Conservation (phyloP, 2,888 invertebrate species). For the Apotomis turbidana region DNA sequence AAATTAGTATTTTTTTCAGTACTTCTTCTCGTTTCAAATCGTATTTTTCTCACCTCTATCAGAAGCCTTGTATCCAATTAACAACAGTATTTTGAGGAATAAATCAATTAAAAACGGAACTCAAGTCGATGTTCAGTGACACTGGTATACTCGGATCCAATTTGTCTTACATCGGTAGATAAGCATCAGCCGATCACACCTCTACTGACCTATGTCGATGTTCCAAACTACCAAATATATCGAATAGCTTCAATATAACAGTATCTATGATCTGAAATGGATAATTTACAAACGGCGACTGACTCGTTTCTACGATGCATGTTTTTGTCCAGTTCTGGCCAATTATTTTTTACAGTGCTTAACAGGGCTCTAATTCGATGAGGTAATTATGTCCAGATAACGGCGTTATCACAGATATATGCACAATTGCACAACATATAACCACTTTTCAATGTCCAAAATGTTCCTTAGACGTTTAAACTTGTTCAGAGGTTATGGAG, state of each 20-base stretch:
- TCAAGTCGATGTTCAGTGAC: slow-evolving; percentile 60
- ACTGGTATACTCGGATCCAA: slow-evolving; percentile 67
- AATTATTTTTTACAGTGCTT: not conserved
- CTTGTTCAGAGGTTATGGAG: too few species aligned
- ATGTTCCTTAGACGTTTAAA: too few species aligned
- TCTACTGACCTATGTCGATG: slow-evolving; percentile 51
- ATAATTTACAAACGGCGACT: slow-evolving; percentile 22
- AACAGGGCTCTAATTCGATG: too few species aligned
- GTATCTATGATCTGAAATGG: slow-evolving; percentile 36
- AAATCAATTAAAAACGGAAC: slow-evolving; percentile 61
- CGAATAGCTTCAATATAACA: slow-evolving; percentile 36
- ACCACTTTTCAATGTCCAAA: too few species aligned
- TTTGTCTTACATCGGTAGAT: slow-evolving; percentile 76
- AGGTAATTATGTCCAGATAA: too few species aligned
- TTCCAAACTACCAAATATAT: slow-evolving; percentile 32
- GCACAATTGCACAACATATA: too few species aligned
- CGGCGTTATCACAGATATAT: too few species aligned
- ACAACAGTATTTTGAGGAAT: slow-evolving; percentile 45
- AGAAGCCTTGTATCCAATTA: slow-evolving; percentile 38
- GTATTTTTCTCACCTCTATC: slow-evolving; percentile 22
- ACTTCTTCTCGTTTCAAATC: not conserved
- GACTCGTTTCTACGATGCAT: not conserved
- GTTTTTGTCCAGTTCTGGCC: not conserved
- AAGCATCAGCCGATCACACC: slow-evolving; percentile 64
- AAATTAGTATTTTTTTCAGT: not conserved